Percentiles rank a stretch among this genome's conserved stretches.
Conservation (phyloP, 2,797 vertebrate genomes). For the Gephyroberyx darwinii region DNA sequence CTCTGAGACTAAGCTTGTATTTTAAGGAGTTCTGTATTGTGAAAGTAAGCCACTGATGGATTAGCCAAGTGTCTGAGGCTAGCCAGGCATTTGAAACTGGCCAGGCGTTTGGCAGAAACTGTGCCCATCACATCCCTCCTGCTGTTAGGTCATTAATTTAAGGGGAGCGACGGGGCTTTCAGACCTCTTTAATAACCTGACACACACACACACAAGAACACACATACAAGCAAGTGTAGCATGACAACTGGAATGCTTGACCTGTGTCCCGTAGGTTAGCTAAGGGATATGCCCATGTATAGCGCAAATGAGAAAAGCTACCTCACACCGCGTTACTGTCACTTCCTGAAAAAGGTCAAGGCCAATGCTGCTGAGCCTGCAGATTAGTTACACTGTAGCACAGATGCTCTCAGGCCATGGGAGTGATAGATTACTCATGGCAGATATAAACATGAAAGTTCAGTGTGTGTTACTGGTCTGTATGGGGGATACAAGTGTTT, state of each 20-base stretch:
- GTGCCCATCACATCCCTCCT: conserved; percentile 69
- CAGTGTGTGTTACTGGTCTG: conserved; percentile 6
- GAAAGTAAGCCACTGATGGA: conserved; percentile 54
- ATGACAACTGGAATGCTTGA: conserved; percentile 42
- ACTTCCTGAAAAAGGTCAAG: conserved; percentile 67
- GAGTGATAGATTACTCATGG: conserved; percentile 61
- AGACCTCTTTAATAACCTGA: conserved; percentile 68
- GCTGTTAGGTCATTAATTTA: conserved; percentile 75
- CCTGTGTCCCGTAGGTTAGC: background rate
- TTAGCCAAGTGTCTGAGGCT: conserved; percentile 55
- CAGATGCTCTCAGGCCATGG: conserved; percentile 46
- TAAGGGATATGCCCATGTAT: conserved; percentile 38
- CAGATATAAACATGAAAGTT: conserved; percentile 54
- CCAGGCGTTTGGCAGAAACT: conserved; percentile 69
- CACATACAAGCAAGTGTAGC: conserved; percentile 38
- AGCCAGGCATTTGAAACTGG: conserved; percentile 58
- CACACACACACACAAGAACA: conserved; percentile 15
- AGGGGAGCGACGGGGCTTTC: conserved; percentile 60
- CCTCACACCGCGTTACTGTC: conserved; percentile 51
- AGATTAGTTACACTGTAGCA: conserved; percentile 62
- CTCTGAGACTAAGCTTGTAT: conserved; percentile 29
- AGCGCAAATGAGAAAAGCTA: conserved; percentile 48
- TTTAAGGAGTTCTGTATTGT: conserved; percentile 48
- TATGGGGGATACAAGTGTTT: conserved; percentile 2
- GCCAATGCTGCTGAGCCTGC: conserved; percentile 50